These are phyloP conservation scores for Strigamia maritima DNA, from an alignment of 2,888 invertebrate species.

Conservation along the genomic window DNA sequence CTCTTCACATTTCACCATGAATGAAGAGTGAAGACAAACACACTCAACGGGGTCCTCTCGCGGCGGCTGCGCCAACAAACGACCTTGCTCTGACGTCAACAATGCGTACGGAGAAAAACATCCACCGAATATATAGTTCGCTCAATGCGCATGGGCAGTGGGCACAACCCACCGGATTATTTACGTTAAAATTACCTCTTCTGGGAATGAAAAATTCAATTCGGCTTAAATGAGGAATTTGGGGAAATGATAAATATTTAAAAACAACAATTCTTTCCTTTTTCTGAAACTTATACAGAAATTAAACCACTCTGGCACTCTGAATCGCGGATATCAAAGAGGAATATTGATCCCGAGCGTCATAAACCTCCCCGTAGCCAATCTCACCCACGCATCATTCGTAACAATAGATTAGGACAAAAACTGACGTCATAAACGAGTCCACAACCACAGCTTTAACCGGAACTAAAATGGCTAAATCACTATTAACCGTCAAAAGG, in stretches of 20 bases:
- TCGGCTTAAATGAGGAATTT: background rate
- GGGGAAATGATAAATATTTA: background rate
- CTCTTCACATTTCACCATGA: background rate
- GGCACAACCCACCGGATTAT: background rate
- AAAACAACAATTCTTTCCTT: too few species aligned
- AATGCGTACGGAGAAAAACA: background rate
- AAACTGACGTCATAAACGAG: background rate
- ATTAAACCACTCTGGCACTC: too few species aligned
- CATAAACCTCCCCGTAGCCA: background rate
- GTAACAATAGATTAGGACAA: background rate
- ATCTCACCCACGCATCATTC: background rate
- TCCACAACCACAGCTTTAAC: background rate
- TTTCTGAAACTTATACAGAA: too few species aligned
- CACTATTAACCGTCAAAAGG: background rate
- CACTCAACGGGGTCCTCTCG: background rate
- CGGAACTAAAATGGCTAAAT: background rate
- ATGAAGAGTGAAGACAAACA: background rate
- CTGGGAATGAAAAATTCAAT: background rate
- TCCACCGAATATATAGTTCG: background rate
- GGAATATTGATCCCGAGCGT: background rate
- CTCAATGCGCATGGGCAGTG: background rate
- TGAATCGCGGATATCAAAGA: too few species aligned
- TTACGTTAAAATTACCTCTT: background rate
- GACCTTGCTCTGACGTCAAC: slow-evolving; percentile 11
- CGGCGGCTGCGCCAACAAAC: background rate